These are phyloP conservation scores for Salmo trutta DNA, from an alignment of 2,797 vertebrate species.

Conservation along the genomic window DNA sequence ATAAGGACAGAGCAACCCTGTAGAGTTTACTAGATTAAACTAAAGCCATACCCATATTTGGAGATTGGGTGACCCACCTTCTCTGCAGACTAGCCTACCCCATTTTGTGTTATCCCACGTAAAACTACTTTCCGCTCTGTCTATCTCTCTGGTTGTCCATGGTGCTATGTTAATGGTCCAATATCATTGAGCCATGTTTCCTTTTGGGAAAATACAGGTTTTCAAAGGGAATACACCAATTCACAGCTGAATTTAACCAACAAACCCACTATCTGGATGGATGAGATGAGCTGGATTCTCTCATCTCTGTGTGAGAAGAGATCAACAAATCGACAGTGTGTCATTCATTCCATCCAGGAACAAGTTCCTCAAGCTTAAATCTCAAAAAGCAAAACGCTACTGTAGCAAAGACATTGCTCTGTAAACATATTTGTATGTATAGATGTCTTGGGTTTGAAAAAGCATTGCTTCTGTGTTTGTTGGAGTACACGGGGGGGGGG, in stretches of 20 bases:
- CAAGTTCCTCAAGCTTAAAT: constrained; percentile 50
- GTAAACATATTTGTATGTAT: constrained; percentile 76
- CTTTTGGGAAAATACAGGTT: constrained; percentile 40
- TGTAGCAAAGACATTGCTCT: constrained; percentile 63
- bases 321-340: constrained; percentile 46
- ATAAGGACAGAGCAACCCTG: constrained; percentile 49
- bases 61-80: constrained; percentile 45
- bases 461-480: constrained; percentile 47
- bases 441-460: constrained; percentile 66
- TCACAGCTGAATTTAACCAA: constrained; percentile 29
- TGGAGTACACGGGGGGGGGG: constrained; percentile 45
- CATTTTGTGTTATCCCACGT: constrained; percentile 50
- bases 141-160: constrained; percentile 54
- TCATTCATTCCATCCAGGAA: constrained; percentile 53
- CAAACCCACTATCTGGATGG: constrained; percentile 37
- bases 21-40: constrained; percentile 47
- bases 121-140: constrained; percentile 30
- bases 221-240: constrained; percentile 46
- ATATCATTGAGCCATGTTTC: constrained; percentile 61
- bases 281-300: constrained; percentile 49
- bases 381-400: constrained; percentile 54
- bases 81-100: constrained; percentile 36
- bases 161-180: constrained; percentile 63
- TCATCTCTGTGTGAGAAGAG: constrained; percentile 45
- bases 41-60: constrained; percentile 39